These are phyloP conservation scores for Trichomycterus rosablanca DNA, from an alignment of 2,113 vertebrate species.

Conservation along the genomic window DNA sequence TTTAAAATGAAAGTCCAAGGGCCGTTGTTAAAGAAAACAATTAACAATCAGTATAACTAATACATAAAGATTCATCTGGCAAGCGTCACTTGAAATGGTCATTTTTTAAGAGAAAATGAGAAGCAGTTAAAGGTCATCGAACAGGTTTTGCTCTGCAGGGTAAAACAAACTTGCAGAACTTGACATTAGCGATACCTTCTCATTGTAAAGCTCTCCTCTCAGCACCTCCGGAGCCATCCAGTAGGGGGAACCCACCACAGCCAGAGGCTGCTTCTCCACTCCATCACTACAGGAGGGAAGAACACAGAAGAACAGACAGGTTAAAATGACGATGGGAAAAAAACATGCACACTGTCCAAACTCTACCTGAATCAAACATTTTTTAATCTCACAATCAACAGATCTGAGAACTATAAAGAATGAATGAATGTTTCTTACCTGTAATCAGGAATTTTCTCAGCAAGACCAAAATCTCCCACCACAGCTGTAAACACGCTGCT, in stretches of 20 bases:
- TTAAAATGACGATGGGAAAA: neutral
- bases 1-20: too few species aligned
- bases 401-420: neutral
- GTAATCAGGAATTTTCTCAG: constrained; percentile 91
- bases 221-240: constrained; percentile 97
- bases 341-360: neutral
- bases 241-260: constrained; percentile 90
- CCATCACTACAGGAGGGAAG: constrained; percentile 65
- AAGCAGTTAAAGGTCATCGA: too few species aligned
- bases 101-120: too few species aligned
- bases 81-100: too few species aligned
- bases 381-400: neutral
- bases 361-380: neutral
- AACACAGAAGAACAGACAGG: constrained; percentile 32
- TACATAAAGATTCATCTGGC: too few species aligned
- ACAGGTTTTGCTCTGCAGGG: too few species aligned
- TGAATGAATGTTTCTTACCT: constrained; percentile 78
- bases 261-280: constrained; percentile 76
- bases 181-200: too few species aligned
- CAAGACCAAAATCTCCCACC: constrained; percentile 91
- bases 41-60: too few species aligned
- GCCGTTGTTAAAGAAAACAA: too few species aligned
- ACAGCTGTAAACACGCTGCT: constrained; percentile 75
- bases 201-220: constrained; percentile 85
- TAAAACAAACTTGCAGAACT: too few species aligned